These are phyloP conservation scores for Acipenser transmontanus DNA, from an alignment of 2,797 vertebrate species.

Conservation along the genomic window DNA sequence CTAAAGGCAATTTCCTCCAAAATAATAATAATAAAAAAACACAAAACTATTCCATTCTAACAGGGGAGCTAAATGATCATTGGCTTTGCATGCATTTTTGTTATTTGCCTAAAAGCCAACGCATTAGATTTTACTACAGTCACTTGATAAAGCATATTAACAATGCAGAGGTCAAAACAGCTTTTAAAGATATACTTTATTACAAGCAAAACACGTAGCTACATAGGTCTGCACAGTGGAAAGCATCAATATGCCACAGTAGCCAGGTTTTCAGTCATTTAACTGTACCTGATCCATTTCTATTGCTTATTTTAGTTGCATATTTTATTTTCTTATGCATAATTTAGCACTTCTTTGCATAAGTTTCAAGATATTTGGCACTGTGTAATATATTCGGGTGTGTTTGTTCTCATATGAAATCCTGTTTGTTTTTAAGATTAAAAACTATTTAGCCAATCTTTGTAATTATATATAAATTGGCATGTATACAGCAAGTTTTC, in stretches of 20 bases:
- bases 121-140: constrained; percentile 50
- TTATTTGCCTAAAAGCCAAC: constrained; percentile 67
- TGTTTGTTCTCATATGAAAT: no score
- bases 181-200: constrained; percentile 37
- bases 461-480: no score
- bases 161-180: constrained; percentile 52
- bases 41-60: constrained; percentile 70
- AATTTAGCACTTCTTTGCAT: no score
- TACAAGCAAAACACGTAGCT: constrained; percentile 22
- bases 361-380: no score
- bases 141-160: constrained; percentile 50
- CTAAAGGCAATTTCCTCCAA: constrained; percentile 68
- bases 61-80: constrained; percentile 67
- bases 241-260: constrained; percentile 40
- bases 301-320: constrained; percentile 50
- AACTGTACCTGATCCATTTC: constrained; percentile 42
- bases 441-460: no score
- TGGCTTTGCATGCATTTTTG: constrained; percentile 60
- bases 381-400: no score
- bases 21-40: constrained; percentile 26
- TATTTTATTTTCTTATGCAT: constrained; percentile 9
- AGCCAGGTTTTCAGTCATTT: constrained; percentile 50
- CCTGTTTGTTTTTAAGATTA: no score
- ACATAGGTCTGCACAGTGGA: constrained; percentile 37
- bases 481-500: background rate